Evolutionary conservation across 2,113 vertebrate genomes (phyloP).

Genomic region (Pelecanus crispus): DNA sequence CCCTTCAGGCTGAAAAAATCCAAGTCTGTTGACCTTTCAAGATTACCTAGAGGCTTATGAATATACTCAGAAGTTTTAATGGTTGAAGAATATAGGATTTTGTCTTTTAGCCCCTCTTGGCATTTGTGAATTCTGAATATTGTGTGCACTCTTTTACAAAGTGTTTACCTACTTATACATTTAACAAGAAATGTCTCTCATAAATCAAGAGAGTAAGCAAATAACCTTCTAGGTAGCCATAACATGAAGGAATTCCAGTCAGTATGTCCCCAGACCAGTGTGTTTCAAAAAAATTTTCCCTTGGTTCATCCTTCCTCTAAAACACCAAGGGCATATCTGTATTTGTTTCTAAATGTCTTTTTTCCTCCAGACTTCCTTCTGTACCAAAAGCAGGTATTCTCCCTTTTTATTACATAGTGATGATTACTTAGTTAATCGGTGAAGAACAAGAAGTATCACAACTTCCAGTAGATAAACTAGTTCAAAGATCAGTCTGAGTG

Average conservation of each 20-base stretch:
- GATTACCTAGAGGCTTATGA: background rate
- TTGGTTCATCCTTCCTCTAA: background rate
- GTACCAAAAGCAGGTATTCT: background rate
- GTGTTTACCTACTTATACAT: background rate
- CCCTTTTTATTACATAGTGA: background rate
- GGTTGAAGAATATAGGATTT: slow-evolving; percentile 27
- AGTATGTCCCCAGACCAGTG: background rate
- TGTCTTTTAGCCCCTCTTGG: slow-evolving; percentile 28
- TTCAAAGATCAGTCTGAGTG: background rate
- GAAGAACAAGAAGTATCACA: background rate
- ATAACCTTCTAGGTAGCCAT: background rate
- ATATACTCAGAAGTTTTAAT: background rate
- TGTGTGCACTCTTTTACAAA: background rate
- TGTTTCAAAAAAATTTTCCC: background rate
- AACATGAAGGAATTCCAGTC: background rate
- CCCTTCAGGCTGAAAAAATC: background rate
- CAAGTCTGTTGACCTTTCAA: slow-evolving; percentile 15
- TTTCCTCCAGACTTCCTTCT: background rate
- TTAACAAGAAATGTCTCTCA: background rate
- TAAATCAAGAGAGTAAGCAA: background rate
- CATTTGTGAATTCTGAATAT: slow-evolving; percentile 44
- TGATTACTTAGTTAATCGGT: background rate
- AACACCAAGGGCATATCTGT: background rate
- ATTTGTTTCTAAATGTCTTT: background rate
- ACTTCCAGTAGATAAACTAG: background rate